These are phyloP conservation scores for Ophonus ardosiacus DNA, from an alignment of 2,888 invertebrate species.

Conservation along the genomic window DNA sequence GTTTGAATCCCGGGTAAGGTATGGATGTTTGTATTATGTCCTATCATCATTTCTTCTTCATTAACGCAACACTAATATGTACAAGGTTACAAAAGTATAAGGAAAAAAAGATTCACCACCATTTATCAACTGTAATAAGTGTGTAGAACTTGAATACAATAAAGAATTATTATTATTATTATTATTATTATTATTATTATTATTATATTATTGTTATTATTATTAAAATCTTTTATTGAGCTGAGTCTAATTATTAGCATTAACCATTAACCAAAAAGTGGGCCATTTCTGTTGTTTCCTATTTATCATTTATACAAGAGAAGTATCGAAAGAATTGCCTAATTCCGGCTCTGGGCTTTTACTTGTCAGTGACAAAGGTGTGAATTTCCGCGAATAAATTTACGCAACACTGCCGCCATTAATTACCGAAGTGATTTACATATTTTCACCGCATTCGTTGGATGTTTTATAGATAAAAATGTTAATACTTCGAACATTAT, in stretches of 20 bases:
- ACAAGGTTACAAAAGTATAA: no score
- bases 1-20: no score
- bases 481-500: constrained; percentile 52
- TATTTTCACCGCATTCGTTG: constrained; percentile 56
- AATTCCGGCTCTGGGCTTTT: constrained; percentile 38
- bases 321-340: constrained; percentile 24
- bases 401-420: constrained; percentile 48
- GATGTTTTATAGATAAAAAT: constrained; percentile 51
- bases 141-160: no score
- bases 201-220: no score
- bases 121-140: no score
- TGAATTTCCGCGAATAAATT: constrained; percentile 58
- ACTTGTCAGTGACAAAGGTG: constrained; percentile 58
- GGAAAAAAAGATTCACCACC: no score
- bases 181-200: no score
- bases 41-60: no score
- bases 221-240: not conserved
- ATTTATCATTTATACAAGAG: constrained; percentile 26
- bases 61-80: no score
- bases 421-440: constrained; percentile 52
- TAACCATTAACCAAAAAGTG: not conserved
- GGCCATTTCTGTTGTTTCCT: not conserved
- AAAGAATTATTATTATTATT: no score
- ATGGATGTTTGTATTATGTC: no score
- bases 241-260: constrained; percentile 19